These are phyloP conservation scores for Chondrilla cf. caribensis DNA, from an alignment of 37 sponge, comb jelly and placozoan species.

Conservation along the genomic window DNA sequence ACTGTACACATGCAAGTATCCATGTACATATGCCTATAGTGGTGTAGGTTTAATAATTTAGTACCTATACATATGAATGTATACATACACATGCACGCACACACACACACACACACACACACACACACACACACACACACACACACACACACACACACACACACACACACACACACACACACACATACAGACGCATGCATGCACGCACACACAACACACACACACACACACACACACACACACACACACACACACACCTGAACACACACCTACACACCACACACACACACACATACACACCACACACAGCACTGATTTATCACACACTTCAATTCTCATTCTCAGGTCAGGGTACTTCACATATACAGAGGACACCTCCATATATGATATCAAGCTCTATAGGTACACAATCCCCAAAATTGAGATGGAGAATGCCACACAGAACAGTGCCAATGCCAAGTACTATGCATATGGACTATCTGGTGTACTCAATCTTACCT, in stretches of 20 bases:
- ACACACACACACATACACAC: too few relatives aligned
- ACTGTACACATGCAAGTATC: too few relatives aligned
- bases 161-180: neutral
- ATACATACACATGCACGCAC: neutral
- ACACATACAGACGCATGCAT: too few relatives aligned
- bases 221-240: neutral
- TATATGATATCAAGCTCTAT: slow-evolving; percentile 51
- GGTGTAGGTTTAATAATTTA: too few relatives aligned
- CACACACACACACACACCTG: neutral
- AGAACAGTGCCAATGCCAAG: slow-evolving; percentile 50
- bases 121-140: neutral
- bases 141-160: neutral
- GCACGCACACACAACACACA: too few relatives aligned
- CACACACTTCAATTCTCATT: neutral
- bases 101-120: slow-evolving; percentile 5
- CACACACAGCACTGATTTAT: too few relatives aligned
- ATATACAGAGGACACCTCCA: slow-evolving; percentile 28
- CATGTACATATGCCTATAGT: too few relatives aligned
- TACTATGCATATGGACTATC: slow-evolving; percentile 62
- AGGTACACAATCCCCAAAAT: slow-evolving; percentile 49
- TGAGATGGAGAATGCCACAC: slow-evolving; percentile 60
- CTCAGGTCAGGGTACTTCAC: slow-evolving; percentile 73
- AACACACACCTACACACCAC: neutral
- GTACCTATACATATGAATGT: neutral
- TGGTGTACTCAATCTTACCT: slow-evolving; percentile 83